phyloP scores from a whole-genome alignment of 1,140 invertebrate species.

The Hyposmocoma kahamanoa region DNA sequence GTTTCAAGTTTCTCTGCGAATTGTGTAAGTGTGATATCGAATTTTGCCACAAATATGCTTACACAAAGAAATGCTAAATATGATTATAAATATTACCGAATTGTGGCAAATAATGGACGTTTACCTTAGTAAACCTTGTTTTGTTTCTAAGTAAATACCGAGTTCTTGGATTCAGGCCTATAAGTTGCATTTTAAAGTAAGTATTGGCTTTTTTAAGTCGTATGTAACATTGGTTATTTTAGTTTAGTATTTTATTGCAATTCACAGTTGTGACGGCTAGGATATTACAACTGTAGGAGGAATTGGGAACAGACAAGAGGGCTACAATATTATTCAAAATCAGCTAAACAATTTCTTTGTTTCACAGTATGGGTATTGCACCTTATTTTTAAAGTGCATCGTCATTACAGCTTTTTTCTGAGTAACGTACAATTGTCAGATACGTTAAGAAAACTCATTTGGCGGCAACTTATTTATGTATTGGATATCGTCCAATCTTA shows the following conservation, averaged over 20 bases:
- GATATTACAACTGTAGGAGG: slow-evolving; percentile 85
- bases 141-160: too few species aligned
- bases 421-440: slow-evolving; percentile 60
- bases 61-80: too few species aligned
- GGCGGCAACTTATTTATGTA: slow-evolving; percentile 88
- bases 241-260: slow-evolving; percentile 78
- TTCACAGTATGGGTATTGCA: slow-evolving; percentile 87
- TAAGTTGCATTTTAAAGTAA: too few species aligned
- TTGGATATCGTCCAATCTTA: slow-evolving; percentile 88
- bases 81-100: too few species aligned
- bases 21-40: slow-evolving; percentile 82
- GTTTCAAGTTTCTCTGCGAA: slow-evolving; percentile 78
- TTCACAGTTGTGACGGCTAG: slow-evolving; percentile 80
- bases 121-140: too few species aligned
- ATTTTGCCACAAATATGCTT: neutral
- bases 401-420: slow-evolving; percentile 22
- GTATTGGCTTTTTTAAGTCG: too few species aligned
- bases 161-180: too few species aligned
- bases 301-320: slow-evolving; percentile 78
- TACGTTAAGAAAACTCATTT: slow-evolving; percentile 81
- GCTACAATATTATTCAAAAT: slow-evolving; percentile 82
- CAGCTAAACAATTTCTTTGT: slow-evolving; percentile 80
- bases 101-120: too few species aligned
- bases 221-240: too few species aligned
- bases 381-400: slow-evolving; percentile 90